A percentile compares a stretch with the other conserved stretches of the same genome.
Evolutionary conservation across 2,888 invertebrate genomes (phyloP).

Genomic region (Pogonocherus hispidulus): DNA sequence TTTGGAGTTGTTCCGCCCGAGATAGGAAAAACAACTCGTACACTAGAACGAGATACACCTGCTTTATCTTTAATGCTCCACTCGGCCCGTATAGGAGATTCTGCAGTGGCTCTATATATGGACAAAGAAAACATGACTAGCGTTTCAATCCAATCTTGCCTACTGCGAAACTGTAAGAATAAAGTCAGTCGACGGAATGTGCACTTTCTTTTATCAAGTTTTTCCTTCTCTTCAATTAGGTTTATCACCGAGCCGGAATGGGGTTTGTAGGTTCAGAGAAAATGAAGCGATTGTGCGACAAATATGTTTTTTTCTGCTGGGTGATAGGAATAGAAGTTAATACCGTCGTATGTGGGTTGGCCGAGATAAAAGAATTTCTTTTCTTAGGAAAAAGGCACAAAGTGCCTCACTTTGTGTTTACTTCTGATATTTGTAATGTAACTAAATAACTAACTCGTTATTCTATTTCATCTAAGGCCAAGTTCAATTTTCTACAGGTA

Average conservation of each 20-base stretch:
- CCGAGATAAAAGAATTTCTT: neutral
- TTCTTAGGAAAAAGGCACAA: too few species aligned
- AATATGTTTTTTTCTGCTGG: neutral
- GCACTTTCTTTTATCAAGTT: neutral
- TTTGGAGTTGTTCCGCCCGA: neutral
- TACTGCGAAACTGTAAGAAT: neutral
- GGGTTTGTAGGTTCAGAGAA: neutral
- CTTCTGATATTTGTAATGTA: too few species aligned
- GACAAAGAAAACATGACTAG: constrained; percentile 1
- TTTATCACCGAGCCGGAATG: neutral
- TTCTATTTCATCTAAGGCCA: too few species aligned
- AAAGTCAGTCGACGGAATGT: neutral
- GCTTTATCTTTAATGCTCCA: neutral
- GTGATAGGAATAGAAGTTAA: neutral
- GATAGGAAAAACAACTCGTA: neutral
- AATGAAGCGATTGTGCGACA: neutral
- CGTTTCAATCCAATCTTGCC: neutral
- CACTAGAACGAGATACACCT: neutral
- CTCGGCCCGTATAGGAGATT: neutral
- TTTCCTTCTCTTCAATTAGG: neutral
- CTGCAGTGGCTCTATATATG: neutral
- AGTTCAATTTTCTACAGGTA: too few species aligned
- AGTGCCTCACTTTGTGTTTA: too few species aligned
- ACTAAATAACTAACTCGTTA: too few species aligned
- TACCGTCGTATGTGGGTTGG: neutral